A percentile compares a stretch with the other conserved stretches of the same genome.
phyloP scores from a whole-genome alignment of 1,140 invertebrate genomes.

The Linepithema humile region DNA sequence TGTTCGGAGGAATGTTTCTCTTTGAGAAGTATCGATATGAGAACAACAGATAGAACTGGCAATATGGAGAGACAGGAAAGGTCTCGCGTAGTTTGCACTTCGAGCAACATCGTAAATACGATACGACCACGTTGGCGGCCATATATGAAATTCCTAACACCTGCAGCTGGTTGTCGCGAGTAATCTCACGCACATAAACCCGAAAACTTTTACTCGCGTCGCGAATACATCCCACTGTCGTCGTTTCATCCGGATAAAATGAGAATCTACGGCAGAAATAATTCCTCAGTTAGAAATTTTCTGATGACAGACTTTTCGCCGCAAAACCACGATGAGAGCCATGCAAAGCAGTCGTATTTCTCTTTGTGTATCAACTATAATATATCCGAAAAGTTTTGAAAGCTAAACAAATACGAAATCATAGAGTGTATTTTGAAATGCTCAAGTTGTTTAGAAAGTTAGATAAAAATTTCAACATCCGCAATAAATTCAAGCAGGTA shows the following conservation, averaged over 20 bases:
- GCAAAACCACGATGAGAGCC: neutral
- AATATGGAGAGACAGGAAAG: neutral
- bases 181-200: slow-evolving; percentile 33
- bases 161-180: slow-evolving; percentile 28
- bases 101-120: slow-evolving; percentile 55
- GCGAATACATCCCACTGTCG: neutral
- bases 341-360: neutral
- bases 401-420: neutral
- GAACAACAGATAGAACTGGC: slow-evolving; percentile 33
- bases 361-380: neutral
- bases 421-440: neutral
- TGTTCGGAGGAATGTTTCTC: neutral
- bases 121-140: slow-evolving; percentile 43
- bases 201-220: slow-evolving; percentile 39
- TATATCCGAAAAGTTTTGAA: neutral
- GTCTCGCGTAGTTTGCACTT: slow-evolving; percentile 22
- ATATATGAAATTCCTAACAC: slow-evolving; percentile 55
- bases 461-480: neutral
- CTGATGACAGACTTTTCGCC: neutral
- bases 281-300: slow-evolving; percentile 10
- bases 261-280: neutral
- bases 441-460: slow-evolving; percentile 9
- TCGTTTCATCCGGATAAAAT: neutral
- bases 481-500: no score
- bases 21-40: neutral